phyloP scores from a whole-genome alignment of 1,140 invertebrate genomes.

The Plodia interpunctella region DNA sequence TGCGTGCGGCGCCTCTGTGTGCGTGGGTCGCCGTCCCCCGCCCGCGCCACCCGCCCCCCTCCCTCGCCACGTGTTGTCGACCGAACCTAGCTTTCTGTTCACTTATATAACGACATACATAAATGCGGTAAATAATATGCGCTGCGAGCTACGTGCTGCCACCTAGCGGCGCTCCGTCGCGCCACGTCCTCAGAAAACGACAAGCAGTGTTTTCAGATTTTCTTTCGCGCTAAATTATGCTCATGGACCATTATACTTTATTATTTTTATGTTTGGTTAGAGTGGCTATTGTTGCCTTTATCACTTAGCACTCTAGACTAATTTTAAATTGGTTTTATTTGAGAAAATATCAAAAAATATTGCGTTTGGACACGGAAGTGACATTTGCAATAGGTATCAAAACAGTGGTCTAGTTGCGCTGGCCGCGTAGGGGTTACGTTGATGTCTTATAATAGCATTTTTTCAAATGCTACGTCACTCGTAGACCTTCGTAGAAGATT shows the following conservation, averaged over 20 bases:
- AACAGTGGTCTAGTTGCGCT: neutral
- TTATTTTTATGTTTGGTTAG: conserved; percentile 26
- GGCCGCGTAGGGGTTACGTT: conserved; percentile 1
- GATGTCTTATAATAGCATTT: neutral
- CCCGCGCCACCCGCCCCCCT: conserved; percentile 6
- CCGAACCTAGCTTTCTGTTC: conserved; percentile 74
- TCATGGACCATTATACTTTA: conserved; percentile 41
- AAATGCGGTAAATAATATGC: conserved; percentile 71
- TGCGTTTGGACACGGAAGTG: neutral
- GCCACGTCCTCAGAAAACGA: conserved; percentile 50
- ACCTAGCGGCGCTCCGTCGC: conserved; percentile 61
- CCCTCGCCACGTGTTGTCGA: conserved; percentile 30
- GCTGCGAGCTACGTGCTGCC: conserved; percentile 69
- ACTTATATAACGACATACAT: conserved; percentile 74
- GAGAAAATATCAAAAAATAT: neutral
- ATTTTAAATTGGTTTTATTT: neutral
- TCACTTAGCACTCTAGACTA: neutral
- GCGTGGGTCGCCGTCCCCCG: conserved; percentile 34
- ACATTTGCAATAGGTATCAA: neutral
- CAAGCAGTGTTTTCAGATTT: conserved; percentile 48
- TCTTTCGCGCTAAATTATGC: conserved; percentile 39
- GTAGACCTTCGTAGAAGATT: conserved; percentile 1
- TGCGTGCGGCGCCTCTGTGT: conserved; percentile 37
- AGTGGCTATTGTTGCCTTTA: neutral
- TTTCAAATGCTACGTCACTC: neutral